Evolutionary conservation across 2,797 vertebrate genomes (phyloP).

Genomic region (Chaetodon trifasciatus): DNA sequence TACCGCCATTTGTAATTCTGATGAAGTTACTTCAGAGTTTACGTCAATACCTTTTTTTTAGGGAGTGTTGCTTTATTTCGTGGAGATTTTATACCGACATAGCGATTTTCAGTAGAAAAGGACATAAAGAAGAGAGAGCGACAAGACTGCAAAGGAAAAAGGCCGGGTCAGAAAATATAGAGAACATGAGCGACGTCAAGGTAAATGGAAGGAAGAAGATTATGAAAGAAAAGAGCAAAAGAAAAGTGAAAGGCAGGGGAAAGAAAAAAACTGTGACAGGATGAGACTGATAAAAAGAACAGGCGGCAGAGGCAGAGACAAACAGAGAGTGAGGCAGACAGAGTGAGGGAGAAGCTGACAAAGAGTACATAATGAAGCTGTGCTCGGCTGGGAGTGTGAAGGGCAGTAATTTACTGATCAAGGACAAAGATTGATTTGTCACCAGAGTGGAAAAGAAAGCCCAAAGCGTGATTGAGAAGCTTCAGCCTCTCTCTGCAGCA

Average conservation of each 20-base stretch:
- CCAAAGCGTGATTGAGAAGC: slow-evolving; percentile 25
- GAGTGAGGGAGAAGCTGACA: slow-evolving; percentile 23
- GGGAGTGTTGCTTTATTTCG: background rate
- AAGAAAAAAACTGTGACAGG: slow-evolving; percentile 3
- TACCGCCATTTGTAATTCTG: background rate
- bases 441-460: slow-evolving; percentile 40
- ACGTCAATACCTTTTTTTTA: background rate
- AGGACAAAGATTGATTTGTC: slow-evolving; percentile 64
- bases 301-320: background rate
- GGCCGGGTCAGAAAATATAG: background rate
- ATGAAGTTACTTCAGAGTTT: slow-evolving; percentile 18
- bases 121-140: background rate
- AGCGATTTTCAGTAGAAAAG: background rate
- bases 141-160: background rate
- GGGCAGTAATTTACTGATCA: slow-evolving; percentile 68
- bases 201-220: background rate
- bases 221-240: background rate
- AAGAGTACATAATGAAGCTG: slow-evolving; percentile 56
- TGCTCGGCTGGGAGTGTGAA: slow-evolving; percentile 44
- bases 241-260: slow-evolving; percentile 4
- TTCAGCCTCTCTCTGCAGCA: slow-evolving; percentile 18
- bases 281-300: slow-evolving; percentile 17
- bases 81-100: background rate
- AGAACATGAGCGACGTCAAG: background rate
- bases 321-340: background rate